Percentiles rank a stretch among this genome's conserved stretches.
Conservation (phyloP, 2,797 vertebrate genomes). For the Gastrophryne carolinensis region DNA sequence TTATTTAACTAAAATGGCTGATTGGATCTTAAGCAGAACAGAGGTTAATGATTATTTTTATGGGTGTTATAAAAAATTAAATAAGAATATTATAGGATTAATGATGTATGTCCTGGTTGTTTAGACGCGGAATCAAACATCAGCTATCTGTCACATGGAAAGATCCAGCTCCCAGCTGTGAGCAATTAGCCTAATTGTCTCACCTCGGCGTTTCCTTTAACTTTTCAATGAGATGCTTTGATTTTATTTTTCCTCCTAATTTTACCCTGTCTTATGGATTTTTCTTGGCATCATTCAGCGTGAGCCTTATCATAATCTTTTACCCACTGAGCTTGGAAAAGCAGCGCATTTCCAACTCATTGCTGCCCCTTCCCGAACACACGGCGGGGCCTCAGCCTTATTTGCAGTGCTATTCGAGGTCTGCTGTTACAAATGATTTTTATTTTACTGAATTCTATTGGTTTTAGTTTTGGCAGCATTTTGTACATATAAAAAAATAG, state of each 20-base stretch:
- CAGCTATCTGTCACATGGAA: constrained; percentile 61
- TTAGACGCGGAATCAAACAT: constrained; percentile 66
- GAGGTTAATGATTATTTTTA: constrained; percentile 75
- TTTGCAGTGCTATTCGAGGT: too few species aligned
- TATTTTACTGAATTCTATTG: too few species aligned
- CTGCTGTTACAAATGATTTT: too few species aligned
- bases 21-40: constrained; percentile 71
- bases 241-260: constrained; percentile 26
- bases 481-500: too few species aligned
- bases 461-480: too few species aligned
- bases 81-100: constrained; percentile 74
- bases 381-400: too few species aligned
- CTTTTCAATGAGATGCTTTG: constrained; percentile 41
- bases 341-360: neutral
- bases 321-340: constrained; percentile 24
- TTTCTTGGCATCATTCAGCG: constrained; percentile 36
- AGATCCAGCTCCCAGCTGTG: constrained; percentile 66
- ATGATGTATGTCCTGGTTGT: constrained; percentile 72
- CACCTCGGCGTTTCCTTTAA: constrained; percentile 59
- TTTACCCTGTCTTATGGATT: constrained; percentile 34
- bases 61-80: constrained; percentile 70
- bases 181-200: constrained; percentile 71
- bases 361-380: too few species aligned
- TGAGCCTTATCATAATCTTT: constrained; percentile 25
- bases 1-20: constrained; percentile 73